Conservation (phyloP, 2,113 vertebrate species). For the Chauna torquata region DNA sequence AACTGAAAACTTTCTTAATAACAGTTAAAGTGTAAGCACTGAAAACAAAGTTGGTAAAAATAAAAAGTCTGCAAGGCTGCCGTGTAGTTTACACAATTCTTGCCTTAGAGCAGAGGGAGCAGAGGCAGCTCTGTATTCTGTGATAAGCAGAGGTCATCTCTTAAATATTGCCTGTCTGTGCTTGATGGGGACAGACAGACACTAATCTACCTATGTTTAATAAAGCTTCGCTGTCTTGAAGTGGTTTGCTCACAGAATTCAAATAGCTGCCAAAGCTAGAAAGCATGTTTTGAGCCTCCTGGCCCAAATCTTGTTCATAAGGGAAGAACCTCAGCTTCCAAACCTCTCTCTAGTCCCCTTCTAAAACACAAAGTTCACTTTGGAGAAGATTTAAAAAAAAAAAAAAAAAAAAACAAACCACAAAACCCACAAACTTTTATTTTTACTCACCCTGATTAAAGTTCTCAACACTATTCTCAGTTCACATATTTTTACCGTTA, state of each 20-base stretch:
- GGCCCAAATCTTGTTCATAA: background rate
- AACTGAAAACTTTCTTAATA: background rate
- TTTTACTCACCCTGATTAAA: background rate
- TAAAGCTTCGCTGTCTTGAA: background rate
- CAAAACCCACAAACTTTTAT: background rate
- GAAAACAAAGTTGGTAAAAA: background rate
- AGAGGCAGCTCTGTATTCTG: background rate
- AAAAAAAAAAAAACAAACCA: background rate
- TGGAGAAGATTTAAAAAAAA: background rate
- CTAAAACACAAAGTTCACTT: background rate
- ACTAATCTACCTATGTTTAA: background rate
- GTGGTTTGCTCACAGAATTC: background rate
- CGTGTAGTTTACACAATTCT: background rate
- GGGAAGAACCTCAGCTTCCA: background rate
- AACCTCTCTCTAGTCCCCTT: background rate
- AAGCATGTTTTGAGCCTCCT: background rate
- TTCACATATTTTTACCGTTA: background rate
- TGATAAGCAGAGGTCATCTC: background rate
- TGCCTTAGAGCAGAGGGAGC: background rate
- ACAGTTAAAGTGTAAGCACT: background rate
- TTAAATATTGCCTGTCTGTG: background rate
- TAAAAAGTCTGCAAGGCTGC: background rate
- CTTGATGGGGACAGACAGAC: background rate
- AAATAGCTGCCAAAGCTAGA: background rate
- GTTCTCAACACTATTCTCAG: background rate